These are phyloP conservation scores for Tyria jacobaeae DNA, from an alignment of 2,888 invertebrate species.

Conservation along the genomic window DNA sequence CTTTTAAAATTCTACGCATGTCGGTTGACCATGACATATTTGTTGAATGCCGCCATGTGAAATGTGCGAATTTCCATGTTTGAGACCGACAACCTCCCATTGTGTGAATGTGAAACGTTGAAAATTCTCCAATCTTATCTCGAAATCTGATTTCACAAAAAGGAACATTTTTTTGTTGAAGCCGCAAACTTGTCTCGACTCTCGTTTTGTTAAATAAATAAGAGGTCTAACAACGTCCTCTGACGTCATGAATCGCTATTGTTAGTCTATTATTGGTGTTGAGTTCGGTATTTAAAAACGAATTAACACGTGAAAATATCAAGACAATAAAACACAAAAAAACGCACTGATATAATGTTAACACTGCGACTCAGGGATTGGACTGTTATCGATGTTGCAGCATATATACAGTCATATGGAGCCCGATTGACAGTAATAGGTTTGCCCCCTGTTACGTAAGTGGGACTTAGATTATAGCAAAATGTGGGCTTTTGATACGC, in stretches of 20 bases:
- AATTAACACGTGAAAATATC: neutral
- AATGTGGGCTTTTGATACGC: no score
- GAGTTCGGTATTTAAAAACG: neutral
- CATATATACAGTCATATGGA: no score
- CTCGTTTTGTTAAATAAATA: neutral
- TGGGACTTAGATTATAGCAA: no score
- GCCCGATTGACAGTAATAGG: no score
- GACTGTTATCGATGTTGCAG: no score
- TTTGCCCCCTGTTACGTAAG: no score
- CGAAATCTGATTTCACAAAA: slow-evolving; percentile 13
- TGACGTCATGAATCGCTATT: neutral
- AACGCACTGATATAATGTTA: no score
- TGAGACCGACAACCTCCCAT: slow-evolving; percentile 57
- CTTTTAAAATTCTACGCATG: slow-evolving; percentile 54
- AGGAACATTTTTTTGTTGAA: slow-evolving; percentile 11
- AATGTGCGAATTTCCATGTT: slow-evolving; percentile 52
- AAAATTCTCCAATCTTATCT: slow-evolving; percentile 23
- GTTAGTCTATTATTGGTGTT: neutral
- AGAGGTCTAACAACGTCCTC: neutral
- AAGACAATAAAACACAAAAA: no score
- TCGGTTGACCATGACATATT: slow-evolving; percentile 51
- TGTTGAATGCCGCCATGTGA: slow-evolving; percentile 47
- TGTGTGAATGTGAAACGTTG: slow-evolving; percentile 39
- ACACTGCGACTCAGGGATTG: no score
- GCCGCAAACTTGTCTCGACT: neutral